phyloP scores from a whole-genome alignment of 2,113 vertebrate species.

The Catagonus wagneri region DNA sequence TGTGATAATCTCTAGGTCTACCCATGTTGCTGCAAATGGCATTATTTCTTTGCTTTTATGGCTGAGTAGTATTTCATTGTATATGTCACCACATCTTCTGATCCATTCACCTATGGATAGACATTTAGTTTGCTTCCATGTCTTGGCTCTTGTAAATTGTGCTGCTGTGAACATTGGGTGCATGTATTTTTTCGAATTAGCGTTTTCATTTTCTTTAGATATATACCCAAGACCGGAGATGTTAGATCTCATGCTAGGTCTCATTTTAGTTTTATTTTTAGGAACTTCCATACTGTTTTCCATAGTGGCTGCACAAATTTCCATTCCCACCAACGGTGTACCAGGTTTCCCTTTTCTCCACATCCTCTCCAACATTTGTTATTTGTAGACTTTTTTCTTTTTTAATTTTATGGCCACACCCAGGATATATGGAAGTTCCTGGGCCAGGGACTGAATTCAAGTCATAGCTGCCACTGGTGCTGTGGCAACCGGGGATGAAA shows the following conservation, averaged over 20 bases:
- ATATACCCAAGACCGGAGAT: neutral
- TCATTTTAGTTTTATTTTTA: neutral
- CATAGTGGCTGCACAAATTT: neutral
- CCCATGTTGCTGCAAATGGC: rapidly evolving
- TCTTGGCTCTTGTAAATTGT: neutral
- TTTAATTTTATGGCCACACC: too few species aligned
- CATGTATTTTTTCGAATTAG: neutral
- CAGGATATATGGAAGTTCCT: too few species aligned
- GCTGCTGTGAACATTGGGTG: neutral
- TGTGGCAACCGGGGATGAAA: too few species aligned
- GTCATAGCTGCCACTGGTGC: too few species aligned
- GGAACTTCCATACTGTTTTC: neutral
- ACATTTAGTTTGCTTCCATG: neutral
- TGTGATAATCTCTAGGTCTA: neutral
- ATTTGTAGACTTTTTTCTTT: neutral
- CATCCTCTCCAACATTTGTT: neutral
- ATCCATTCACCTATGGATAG: neutral
- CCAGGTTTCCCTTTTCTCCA: neutral
- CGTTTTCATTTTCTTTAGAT: neutral
- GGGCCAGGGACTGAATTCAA: too few species aligned
- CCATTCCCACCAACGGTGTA: neutral
- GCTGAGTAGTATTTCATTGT: rapidly evolving
- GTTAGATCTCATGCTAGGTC: neutral
- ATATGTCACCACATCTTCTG: rapidly evolving
- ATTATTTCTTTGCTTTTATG: rapidly evolving